Evolutionary conservation across 37 sponge, comb jelly and placozoan genomes (phyloP).

Genomic region (Haliclona indistincta): DNA sequence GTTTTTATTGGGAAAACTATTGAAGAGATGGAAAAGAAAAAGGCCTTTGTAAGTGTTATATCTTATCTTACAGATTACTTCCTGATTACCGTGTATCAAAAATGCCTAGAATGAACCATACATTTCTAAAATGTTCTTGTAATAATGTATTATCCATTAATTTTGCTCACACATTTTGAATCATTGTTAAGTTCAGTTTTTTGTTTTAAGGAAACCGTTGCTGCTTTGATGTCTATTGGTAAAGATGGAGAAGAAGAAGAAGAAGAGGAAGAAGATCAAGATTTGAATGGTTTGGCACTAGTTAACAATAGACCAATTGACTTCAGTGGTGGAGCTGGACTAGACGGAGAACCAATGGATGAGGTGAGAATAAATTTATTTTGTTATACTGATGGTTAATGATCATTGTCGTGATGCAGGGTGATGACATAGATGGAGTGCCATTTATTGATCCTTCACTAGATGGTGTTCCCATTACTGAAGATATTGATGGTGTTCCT

Average conservation of each 20-base stretch:
- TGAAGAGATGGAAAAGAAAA: conserved; percentile 82
- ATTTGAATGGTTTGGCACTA: conserved; percentile 70
- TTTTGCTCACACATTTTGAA: background rate
- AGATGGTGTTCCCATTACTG: conserved; percentile 50
- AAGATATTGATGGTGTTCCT: conserved; percentile 43
- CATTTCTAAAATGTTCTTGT: background rate
- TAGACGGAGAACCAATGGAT: conserved; percentile 47
- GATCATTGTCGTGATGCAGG: too few relatives aligned
- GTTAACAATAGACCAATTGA: conserved; percentile 60
- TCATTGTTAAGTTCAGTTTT: background rate
- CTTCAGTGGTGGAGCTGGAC: conserved; percentile 46
- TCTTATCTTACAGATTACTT: background rate
- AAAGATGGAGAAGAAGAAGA: background rate
- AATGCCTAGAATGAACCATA: background rate
- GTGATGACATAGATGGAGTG: conserved; percentile 62
- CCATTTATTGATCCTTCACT: conserved; percentile 41
- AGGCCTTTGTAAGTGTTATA: conserved; percentile 69
- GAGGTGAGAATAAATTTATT: conserved; percentile 5
- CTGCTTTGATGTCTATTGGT: conserved; percentile 50
- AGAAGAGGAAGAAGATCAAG: background rate
- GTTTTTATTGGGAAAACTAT: conserved; percentile 78
- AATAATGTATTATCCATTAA: background rate
- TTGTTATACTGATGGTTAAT: too few relatives aligned
- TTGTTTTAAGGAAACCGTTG: conserved; percentile 65
- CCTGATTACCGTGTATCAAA: background rate